These are phyloP conservation scores for Brachyhypopomus gauderio DNA, from an alignment of 2,113 vertebrate species.

Conservation along the genomic window DNA sequence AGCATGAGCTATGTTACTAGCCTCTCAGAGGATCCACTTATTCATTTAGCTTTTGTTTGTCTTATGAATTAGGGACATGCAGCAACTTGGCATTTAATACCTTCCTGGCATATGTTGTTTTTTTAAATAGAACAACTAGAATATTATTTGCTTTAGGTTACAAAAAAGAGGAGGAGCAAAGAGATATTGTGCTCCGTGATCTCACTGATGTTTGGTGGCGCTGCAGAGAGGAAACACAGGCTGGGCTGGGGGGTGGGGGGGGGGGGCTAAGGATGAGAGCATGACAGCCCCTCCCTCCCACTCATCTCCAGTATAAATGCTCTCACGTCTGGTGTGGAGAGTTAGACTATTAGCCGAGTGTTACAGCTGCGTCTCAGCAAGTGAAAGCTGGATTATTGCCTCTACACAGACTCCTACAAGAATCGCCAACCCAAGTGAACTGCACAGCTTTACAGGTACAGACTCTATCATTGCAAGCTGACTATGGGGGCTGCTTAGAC, in stretches of 20 bases:
- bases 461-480: slow-evolving; percentile 29
- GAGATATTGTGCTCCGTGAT: background rate
- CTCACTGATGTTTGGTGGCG: background rate
- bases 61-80: background rate
- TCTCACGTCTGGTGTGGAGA: slow-evolving; percentile 65
- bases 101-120: background rate
- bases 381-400: slow-evolving; percentile 70
- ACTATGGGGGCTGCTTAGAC: slow-evolving; percentile 8
- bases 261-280: slow-evolving; percentile 60
- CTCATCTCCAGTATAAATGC: slow-evolving; percentile 80
- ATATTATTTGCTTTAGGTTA: slow-evolving; percentile 5
- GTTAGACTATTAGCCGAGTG: slow-evolving; percentile 79
- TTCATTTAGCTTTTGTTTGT: background rate
- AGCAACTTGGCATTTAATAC: slow-evolving; percentile 1
- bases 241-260: slow-evolving; percentile 1
- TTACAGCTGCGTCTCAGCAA: slow-evolving; percentile 74
- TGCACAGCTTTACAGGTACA: slow-evolving; percentile 74
- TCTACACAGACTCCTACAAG: slow-evolving; percentile 61
- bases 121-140: background rate
- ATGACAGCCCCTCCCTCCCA: slow-evolving; percentile 74
- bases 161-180: background rate
- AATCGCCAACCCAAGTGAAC: slow-evolving; percentile 63
- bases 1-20: slow-evolving; percentile 30
- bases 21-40: slow-evolving; percentile 5
- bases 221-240: slow-evolving; percentile 40